Base-by-base conservation (phyloP, 2,888 invertebrate species). In the Eupsilia transversa region DNA sequence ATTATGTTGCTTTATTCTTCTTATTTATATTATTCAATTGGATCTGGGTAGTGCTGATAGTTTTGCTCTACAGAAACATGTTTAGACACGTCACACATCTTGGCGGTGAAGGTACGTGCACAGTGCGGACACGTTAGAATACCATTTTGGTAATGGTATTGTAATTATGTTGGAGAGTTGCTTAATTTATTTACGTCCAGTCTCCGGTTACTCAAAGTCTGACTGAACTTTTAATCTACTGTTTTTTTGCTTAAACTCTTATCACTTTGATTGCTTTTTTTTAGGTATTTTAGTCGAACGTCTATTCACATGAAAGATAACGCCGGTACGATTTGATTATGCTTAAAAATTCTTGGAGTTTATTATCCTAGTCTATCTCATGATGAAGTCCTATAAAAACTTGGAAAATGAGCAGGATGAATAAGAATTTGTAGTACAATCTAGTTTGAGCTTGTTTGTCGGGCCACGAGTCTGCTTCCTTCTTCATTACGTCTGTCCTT, bases 371-470 rank as follows among this genome's bases (percentile, higher is more conserved):
- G 23, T 27, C 4, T 43, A 1, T 57, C 6, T 57, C 33, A 49
- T 43, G 17, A 67, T 43, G 20, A 67, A 66, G 49, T 57, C 30
- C n/a, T 38, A 57, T 38, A 60, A 64, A 69, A 75, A 63, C 75
- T 57, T 67, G 57, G 9, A 43, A 80, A 75, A 79, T 63, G 23
- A 70, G 9, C 27, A 35, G 41, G 3, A 52, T 65, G 59, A 60
- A 66, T 60, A 49, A 73, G 30, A 66, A 38, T 43, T 33, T 82
- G 49, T 69, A 72, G 79, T 54, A 64, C 59, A 64, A 79, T 79
- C 63, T 63, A 56, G 61, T 52, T 67, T 54, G 43, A 59, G 30
- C 72, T 78, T 72, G 67, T 77, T 82, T 72, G 60, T 68, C 78
- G 64, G 1, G 14, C 52, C 56, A 17, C 14, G 27, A 59, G 63